Base-by-base conservation (phyloP, 2,113 vertebrate genomes). In the Ranitomeya variabilis region DNA sequence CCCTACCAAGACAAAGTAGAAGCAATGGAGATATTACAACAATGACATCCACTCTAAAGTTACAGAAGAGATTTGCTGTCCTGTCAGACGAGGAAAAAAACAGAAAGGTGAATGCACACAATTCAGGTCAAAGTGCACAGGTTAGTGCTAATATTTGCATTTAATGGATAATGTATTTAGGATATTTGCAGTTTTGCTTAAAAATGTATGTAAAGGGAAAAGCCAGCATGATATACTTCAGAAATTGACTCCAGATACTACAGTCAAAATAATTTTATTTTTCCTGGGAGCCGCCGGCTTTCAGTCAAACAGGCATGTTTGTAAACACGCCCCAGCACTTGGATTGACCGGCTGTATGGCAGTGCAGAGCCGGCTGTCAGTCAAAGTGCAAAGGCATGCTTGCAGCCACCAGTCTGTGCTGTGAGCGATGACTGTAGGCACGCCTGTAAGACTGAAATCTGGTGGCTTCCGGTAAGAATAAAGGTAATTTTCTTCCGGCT, bases 1-100 rank as follows among this genome's bases (percentile, higher is more conserved):
- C 95, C 0, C 88, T 95, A 0, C 92, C 93, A 15, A 91, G 87
- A 15, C 92, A 91, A 86, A 91, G 2, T 37, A 94, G 91, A 51
- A 93, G 90, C 85, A 93, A 93, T 54, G 92, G 90, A 3, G 95
- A 94, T 83, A 87, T 90, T 16, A 95, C 90, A 91, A 94, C 90
- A 5, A 91, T 94, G 81, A 94, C 92, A 0, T 94, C 95, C 15
- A 93, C 94, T 0, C 54, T 95, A 45, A 84, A 92, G 88, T 67
- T 95, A 14, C 92, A 93, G 90, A 94, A 89, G 23, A 90, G 90
- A 55, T 80, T 82, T 0, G 54, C 52, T 0, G 0, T 87, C 23
- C 90, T 85, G 0, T 88, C 93, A 0, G 93, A 94, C 26, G 90
- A 93, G 3, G 92, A 89, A 69, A 74, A 89, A 69, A 74, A 92